phyloP scores from a whole-genome alignment of 2,797 vertebrate genomes.

The Lacerta agilis region DNA sequence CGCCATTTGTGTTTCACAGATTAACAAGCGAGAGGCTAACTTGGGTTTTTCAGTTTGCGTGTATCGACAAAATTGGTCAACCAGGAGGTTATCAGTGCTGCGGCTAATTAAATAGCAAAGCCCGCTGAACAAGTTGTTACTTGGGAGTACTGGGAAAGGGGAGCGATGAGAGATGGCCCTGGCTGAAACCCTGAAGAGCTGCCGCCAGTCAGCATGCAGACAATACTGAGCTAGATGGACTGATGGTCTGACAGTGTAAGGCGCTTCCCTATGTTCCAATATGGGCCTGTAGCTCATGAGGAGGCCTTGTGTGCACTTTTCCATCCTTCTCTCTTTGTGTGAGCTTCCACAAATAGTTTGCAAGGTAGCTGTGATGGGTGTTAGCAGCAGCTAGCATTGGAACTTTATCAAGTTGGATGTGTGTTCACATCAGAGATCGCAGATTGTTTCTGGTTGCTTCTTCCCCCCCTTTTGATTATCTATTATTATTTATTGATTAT shows the following conservation, averaged over 20 bases:
- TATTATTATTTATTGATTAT: neutral
- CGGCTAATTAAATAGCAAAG: neutral
- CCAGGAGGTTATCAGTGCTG: neutral
- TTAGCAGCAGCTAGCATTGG: neutral
- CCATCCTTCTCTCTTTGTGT: neutral
- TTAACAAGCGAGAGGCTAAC: neutral
- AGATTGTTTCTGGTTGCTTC: neutral
- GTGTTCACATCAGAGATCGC: too few relatives aligned
- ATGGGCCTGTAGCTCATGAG: neutral
- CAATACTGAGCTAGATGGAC: too few relatives aligned
- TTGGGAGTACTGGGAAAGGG: neutral
- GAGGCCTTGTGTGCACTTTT: neutral
- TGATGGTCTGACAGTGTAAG: too few relatives aligned
- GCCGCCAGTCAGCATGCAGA: too few relatives aligned
- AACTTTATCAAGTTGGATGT: neutral
- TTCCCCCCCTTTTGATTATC: neutral
- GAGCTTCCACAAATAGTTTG: too few relatives aligned
- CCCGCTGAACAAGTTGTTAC: neutral
- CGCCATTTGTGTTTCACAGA: neutral
- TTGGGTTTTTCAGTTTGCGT: too few relatives aligned
- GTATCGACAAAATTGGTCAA: slow-evolving; percentile 1
- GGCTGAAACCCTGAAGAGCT: too few relatives aligned
- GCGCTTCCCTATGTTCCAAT: too few relatives aligned
- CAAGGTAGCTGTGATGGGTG: neutral
- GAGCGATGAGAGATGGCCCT: too few relatives aligned